Conservation (phyloP, 2,888 invertebrate species). For the Belgica antarctica region DNA sequence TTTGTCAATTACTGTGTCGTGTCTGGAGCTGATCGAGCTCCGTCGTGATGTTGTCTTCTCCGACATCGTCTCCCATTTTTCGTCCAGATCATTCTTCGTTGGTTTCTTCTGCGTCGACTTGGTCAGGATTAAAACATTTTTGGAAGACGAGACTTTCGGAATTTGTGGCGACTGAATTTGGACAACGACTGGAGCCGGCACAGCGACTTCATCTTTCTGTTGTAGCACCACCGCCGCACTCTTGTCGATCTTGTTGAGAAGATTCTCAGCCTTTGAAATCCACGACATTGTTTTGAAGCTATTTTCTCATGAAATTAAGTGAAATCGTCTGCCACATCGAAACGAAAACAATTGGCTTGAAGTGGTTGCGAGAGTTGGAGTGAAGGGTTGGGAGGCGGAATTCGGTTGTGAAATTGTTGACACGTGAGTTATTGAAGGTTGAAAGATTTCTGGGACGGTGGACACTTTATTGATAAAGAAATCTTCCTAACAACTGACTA, state of each 20-base stretch:
- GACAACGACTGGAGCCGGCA: not conserved
- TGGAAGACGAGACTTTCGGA: not conserved
- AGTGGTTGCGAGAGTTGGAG: too few species aligned
- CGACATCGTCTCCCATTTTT: constrained; percentile 17
- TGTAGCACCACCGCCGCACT: constrained; percentile 66
- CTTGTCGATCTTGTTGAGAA: constrained; percentile 72
- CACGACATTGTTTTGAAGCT: too few species aligned
- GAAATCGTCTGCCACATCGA: not conserved
- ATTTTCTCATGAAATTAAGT: not conserved
- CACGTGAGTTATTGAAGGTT: too few species aligned
- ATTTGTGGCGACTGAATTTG: not conserved
- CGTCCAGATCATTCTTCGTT: not conserved
- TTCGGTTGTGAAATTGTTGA: too few species aligned
- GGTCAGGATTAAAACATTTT: constrained; percentile 25
- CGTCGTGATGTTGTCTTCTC: not conserved
- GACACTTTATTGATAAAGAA: too few species aligned
- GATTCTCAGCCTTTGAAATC: constrained; percentile 71
- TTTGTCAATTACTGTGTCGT: constrained; percentile 33
- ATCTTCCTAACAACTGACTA: too few species aligned
- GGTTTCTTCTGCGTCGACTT: constrained; percentile 17
- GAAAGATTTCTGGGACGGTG: too few species aligned
- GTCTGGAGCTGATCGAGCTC: constrained; percentile 26
- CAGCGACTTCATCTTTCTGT: not conserved
- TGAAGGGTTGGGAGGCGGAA: too few species aligned
- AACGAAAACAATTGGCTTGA: too few species aligned